These are phyloP conservation scores for Sylvilagus floridanus DNA, from an alignment of 2,797 vertebrate genomes.

Conservation along the genomic window DNA sequence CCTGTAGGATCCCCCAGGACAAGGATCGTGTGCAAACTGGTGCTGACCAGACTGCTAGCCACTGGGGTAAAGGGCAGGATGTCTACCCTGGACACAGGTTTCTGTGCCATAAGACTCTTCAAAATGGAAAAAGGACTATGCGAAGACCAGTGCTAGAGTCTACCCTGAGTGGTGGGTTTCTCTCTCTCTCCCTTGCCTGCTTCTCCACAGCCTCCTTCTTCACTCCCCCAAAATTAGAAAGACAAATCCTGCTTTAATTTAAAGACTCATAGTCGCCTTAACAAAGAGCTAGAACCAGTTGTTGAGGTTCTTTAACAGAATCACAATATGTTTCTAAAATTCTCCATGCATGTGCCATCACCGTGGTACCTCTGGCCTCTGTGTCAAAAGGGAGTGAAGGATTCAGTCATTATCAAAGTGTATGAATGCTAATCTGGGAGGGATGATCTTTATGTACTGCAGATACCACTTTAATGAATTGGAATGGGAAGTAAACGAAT, in stretches of 20 bases:
- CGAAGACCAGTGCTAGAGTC: neutral
- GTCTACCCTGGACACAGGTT: neutral
- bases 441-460: neutral
- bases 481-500: neutral
- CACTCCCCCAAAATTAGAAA: neutral
- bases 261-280: neutral
- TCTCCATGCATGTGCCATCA: neutral
- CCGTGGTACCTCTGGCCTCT: neutral
- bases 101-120: neutral
- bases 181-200: rapidly evolving
- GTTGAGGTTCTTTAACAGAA: neutral
- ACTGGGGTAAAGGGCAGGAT: neutral
- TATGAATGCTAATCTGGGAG: neutral
- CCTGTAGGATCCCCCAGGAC: neutral
- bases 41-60: neutral
- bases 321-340: neutral
- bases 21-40: neutral
- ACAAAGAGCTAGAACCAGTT: neutral
- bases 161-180: too few relatives aligned
- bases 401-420: neutral
- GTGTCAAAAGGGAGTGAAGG: neutral
- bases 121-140: neutral
- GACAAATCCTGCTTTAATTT: neutral
- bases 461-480: neutral
- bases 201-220: too few relatives aligned